Base-by-base conservation (phyloP, 35 echinoderm and acorn worm species). In the Acanthaster planci region DNA sequence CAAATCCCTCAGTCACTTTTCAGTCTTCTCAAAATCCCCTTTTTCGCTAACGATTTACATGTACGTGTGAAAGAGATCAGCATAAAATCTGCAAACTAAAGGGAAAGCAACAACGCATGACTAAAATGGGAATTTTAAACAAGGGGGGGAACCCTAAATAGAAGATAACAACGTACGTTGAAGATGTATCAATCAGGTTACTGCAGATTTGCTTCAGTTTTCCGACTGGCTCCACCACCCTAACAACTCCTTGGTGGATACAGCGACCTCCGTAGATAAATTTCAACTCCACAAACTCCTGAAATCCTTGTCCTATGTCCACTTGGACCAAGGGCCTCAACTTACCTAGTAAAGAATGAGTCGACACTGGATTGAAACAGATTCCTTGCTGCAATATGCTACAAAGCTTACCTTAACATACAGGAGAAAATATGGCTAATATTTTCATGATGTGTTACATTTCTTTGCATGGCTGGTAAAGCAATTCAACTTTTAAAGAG, bases 181-280 rank as follows among this genome's bases (percentile, higher is more conserved):
- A 4, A 40, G 82, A 60, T 23, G 37, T 80, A 12, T 76, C 10
- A 5, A 91, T 30, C 27, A 91, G 50, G 42, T 56, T 52, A 16
- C 84, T 37, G 76, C 93, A 91, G 35, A 82, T 78, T 7, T 76
- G 77, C 76, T 90, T 93, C 55, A 97, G 88, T 18, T 88, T 84
- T 21, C 85, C 85, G 26, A 97, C 85, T 4, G 84, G 55, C 55
- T 97, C 78, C 18, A 84, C 47, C 4, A 93, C 57, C 30, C 82
- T 60, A 14, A 97, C 87, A 22, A 21, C 72, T 1, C 15, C 29
- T 79, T 99, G 80, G 19, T 92, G 77, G 54, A 97, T 87, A 29
- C 87, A 88, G 31, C 86, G 60, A 7, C 92, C 96, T 51, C 80
- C 53, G 53, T 83, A 94, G 18, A 99, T 39, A 27, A 99, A 94